These are phyloP conservation scores for Neolamprologus sp. DNA, from an alignment of 2,113 vertebrate genomes.

Conservation along the genomic window DNA sequence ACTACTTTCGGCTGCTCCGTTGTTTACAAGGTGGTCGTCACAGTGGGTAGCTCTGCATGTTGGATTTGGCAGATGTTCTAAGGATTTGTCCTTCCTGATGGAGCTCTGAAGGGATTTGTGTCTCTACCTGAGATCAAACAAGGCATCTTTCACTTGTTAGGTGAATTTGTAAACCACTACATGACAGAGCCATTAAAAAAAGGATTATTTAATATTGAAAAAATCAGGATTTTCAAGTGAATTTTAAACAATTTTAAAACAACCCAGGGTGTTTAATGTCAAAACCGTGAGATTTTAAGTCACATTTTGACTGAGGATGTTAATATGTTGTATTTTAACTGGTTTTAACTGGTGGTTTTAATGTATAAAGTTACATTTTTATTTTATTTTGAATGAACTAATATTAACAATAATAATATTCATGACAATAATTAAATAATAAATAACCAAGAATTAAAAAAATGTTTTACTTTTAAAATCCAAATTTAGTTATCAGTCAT, in stretches of 20 bases:
- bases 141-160: background rate
- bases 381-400: background rate
- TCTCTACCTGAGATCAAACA: background rate
- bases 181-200: background rate
- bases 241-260: background rate
- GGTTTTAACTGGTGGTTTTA: background rate
- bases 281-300: background rate
- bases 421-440: background rate
- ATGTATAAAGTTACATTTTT: background rate
- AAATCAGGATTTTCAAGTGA: background rate
- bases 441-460: background rate
- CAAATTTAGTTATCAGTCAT: background rate
- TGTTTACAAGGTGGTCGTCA: background rate
- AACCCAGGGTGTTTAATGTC: background rate
- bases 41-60: background rate
- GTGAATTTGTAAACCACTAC: accelerated
- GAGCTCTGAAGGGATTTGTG: background rate
- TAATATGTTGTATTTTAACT: background rate
- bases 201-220: accelerated
- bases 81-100: background rate
- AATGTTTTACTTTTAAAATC: background rate
- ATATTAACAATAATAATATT: background rate
- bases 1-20: background rate
- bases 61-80: background rate
- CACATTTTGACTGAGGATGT: background rate